A percentile compares a stretch with the other conserved stretches of the same genome.
phyloP scores from a whole-genome alignment of 2,797 vertebrate genomes.

The Poecile montanus region DNA sequence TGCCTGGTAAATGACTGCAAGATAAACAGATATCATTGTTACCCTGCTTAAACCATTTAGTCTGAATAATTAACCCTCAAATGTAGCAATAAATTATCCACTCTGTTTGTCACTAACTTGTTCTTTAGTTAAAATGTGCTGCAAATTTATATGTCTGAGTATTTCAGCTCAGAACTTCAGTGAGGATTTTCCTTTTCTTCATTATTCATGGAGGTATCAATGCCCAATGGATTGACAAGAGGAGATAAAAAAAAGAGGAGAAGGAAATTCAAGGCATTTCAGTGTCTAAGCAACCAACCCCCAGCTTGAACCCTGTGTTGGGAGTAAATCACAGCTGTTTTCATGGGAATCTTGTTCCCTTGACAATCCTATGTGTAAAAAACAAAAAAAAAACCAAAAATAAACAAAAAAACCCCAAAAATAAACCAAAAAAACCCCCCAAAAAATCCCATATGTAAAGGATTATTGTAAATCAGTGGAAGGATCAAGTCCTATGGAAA shows the following conservation, averaged over 20 bases:
- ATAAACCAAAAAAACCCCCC: background rate
- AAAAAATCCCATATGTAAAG: background rate
- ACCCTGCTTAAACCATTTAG: background rate
- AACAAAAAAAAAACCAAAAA: background rate
- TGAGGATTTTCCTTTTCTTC: background rate
- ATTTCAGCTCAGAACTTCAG: background rate
- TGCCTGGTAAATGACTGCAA: background rate
- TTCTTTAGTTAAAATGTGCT: background rate
- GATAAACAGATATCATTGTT: background rate
- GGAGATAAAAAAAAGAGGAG: background rate
- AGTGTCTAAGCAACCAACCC: background rate
- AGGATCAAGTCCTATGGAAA: background rate
- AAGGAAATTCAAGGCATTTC: background rate
- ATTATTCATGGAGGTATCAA: background rate
- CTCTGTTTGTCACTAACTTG: background rate
- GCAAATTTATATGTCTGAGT: background rate
- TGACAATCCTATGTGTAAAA: background rate
- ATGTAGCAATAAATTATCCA: background rate
- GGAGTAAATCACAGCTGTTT: background rate
- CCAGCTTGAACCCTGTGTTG: background rate
- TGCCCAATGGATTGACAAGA: background rate
- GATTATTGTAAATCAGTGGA: background rate
- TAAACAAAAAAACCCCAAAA: background rate
- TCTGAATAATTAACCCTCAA: background rate
- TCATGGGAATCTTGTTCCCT: background rate